These are phyloP conservation scores for Morone saxatilis DNA, from an alignment of 2,113 vertebrate genomes.

Conservation along the genomic window DNA sequence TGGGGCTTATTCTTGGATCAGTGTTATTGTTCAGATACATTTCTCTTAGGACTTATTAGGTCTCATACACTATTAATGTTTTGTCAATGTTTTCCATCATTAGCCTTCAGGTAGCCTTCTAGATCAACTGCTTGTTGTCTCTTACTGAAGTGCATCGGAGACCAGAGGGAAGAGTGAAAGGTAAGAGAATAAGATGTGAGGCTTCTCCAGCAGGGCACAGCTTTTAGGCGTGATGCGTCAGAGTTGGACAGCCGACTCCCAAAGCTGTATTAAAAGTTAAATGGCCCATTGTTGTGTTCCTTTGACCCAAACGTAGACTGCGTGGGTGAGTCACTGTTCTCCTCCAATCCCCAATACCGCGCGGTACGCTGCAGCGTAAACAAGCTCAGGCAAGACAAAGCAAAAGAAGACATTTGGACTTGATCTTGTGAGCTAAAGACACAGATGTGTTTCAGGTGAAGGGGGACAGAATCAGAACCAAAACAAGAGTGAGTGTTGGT, in stretches of 20 bases:
- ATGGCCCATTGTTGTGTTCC: not conserved
- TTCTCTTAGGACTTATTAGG: conserved; percentile 11
- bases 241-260: not conserved
- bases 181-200: not conserved
- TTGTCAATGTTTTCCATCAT: conserved; percentile 10
- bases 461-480: not conserved
- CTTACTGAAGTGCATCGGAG: not conserved
- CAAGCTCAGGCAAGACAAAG: conserved; percentile 5
- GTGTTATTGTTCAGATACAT: not conserved
- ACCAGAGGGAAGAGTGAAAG: not conserved
- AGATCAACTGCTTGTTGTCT: conserved; percentile 6
- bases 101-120: not conserved
- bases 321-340: conserved; percentile 6
- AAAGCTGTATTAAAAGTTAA: not conserved
- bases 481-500: not conserved
- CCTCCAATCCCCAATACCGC: not conserved
- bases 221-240: not conserved
- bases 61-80: conserved; percentile 13
- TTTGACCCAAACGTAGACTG: too few species aligned
- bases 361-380: not conserved
- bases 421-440: not conserved
- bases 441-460: not conserved
- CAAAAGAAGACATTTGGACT: not conserved
- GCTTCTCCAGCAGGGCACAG: conserved; percentile 9
- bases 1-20: not conserved